These are phyloP conservation scores for Pyrgilauda ruficollis DNA, from an alignment of 2,113 vertebrate genomes.

Conservation along the genomic window DNA sequence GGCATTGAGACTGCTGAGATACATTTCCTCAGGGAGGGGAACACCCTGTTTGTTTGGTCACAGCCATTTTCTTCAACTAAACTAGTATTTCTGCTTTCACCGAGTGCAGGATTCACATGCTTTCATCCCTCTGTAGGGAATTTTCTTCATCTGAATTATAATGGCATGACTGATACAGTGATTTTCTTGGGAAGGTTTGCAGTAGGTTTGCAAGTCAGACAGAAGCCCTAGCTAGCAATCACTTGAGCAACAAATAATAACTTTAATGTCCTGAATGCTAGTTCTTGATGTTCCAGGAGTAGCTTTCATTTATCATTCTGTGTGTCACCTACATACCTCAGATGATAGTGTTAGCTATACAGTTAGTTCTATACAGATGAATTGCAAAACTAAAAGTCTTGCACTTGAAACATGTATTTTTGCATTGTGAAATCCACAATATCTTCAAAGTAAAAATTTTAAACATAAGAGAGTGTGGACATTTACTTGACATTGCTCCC, in stretches of 20 bases:
- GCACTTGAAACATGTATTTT: neutral
- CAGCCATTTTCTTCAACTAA: neutral
- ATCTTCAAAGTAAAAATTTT: neutral
- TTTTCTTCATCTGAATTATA: constrained; percentile 35
- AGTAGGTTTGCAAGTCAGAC: neutral
- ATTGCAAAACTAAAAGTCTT: neutral
- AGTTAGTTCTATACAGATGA: neutral
- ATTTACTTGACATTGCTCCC: neutral
- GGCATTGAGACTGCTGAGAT: neutral
- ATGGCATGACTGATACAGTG: neutral
- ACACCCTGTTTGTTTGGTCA: neutral
- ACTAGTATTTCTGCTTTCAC: neutral
- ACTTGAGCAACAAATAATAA: constrained; percentile 9
- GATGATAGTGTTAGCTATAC: neutral
- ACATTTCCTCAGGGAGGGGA: neutral
- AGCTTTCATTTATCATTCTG: neutral
- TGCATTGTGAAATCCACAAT: neutral
- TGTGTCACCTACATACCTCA: neutral
- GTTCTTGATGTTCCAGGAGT: neutral
- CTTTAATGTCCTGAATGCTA: neutral
- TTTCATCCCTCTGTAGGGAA: neutral
- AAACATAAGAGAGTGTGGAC: neutral
- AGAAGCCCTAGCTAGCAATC: neutral
- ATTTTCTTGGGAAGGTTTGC: constrained; percentile 24
- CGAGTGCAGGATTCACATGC: neutral